These are phyloP conservation scores for Ceratotherium simum DNA, from an alignment of 2,113 vertebrate genomes.

Conservation along the genomic window DNA sequence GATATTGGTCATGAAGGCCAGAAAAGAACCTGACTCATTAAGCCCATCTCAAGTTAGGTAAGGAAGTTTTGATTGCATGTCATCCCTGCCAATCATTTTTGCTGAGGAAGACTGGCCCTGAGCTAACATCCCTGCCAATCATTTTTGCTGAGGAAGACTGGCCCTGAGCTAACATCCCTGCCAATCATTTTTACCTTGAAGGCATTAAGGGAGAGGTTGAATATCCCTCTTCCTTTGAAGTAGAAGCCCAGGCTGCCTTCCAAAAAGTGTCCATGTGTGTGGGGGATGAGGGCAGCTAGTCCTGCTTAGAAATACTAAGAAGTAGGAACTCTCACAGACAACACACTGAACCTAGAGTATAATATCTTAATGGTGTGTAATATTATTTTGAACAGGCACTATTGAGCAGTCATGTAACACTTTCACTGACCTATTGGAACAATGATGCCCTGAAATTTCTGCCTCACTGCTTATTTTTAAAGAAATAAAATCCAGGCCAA, in stretches of 20 bases:
- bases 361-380: not conserved
- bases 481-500: not conserved
- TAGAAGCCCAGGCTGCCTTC: not conserved
- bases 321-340: not conserved
- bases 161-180: no score
- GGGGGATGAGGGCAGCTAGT: not conserved
- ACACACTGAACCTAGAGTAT: not conserved
- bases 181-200: conserved; percentile 31
- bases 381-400: not conserved
- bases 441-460: not conserved
- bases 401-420: not conserved
- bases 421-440: not conserved
- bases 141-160: no score
- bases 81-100: not conserved
- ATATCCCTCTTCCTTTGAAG: not conserved
- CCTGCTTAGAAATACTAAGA: not conserved
- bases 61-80: not conserved
- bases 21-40: not conserved
- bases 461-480: not conserved
- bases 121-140: no score
- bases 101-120: no score
- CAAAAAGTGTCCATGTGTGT: not conserved
- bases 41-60: not conserved
- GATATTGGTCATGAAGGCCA: not conserved
- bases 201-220: not conserved